Base-by-base conservation (phyloP, 2,113 vertebrate species). In the Ciconia boyciana region DNA sequence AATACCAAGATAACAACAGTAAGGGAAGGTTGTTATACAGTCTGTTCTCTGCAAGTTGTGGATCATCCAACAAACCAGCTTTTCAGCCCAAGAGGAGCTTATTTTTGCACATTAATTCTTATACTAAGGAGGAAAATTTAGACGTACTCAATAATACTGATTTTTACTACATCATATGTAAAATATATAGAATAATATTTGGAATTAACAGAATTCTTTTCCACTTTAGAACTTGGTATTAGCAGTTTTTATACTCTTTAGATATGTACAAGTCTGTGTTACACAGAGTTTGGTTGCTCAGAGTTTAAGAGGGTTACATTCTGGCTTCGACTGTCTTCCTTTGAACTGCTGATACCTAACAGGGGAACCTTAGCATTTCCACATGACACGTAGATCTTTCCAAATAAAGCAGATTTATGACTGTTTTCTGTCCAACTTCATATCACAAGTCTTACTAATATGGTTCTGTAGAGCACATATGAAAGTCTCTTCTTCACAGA, bases 351-450 rank as follows among this genome's bases (percentile, higher is more conserved):
- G 1, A 5, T 44, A 89, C 8, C 34, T 39, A 71, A 39, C 3
- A 61, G 36, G 22, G 31, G 60, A 82, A 79, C 46, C 52, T n/a
- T 2, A n/a, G 22, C 6, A 3, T n/a, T 89, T 72, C 60, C 54
- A 76, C 15, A 1, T 15, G 39, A 72, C 8, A 58, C 0, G 0
- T 0, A n/a, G 26, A 74, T 48, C 41, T 75, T 87, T 66, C n/a
- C 64, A 93, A 87, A 74, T 41, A 84, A 74, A 84, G 34, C 34
- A 44, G 26, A 74, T 93, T 84, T 78, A 78, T 62, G 69, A 61
- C 41, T 52, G 26, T 12, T 36, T 57, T 75, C 70, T 83, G 52
- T 36, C 28, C 48, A 79, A 46, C n/a, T 79, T 68, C 0, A 0
- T 32, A 62, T 31, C n/a, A 28, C 28, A 76, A 29, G 25, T 64